Base-by-base conservation (phyloP, 1,140 invertebrate species). In the Gonatopus flavifemur region DNA sequence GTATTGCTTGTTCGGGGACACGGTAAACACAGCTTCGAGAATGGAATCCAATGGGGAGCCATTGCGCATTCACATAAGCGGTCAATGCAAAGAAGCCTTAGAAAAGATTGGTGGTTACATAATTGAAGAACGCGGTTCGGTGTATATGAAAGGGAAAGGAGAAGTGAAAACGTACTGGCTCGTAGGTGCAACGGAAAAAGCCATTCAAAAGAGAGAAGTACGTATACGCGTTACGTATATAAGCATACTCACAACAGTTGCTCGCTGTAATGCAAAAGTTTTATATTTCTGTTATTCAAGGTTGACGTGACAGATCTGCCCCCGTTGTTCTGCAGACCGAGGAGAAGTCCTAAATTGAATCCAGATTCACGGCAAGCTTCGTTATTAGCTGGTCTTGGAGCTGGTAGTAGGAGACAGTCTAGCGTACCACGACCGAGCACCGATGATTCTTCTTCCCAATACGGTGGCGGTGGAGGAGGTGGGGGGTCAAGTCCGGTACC, bases 31-130 rank as follows among this genome's bases (percentile, higher is more conserved):
- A 1, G 93, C 94, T 0, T 96, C 93, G 3, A 80, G 94, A 28
- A 96, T 98, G 89, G 94, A 98, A 76, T 94, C 91, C 1, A 95
- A 90, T n/a, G 93, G 93, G 1, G 88, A 90, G 67, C 83, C 94
- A 2, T 77, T 96, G 7, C 89, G 88, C 71, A 96, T 98, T 56
- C 94, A 98, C 78, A 94, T 94, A 64, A 95, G 92, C 63, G 72
- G 79, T 3, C 85, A 89, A 39, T 94, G 91, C 66, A 93, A 91
- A 67, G 75, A 84, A n/a, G 82, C 90, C 0, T 72, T 98, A 16
- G 90, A 93, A 57, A 88, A 91, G 69, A 79, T 96, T 22, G 93
- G 93, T 2, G 94, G 94, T 12, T 96, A 95, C 66, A 78, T 85
- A 2, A 83, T 90, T 3, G 88, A 94, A 69, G 88, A 93, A 30